Percentiles rank a stretch among this genome's conserved stretches.
These are phyloP conservation scores for Amblyopsis rosae DNA, from an alignment of 2,113 vertebrate genomes.

Conservation along the genomic window DNA sequence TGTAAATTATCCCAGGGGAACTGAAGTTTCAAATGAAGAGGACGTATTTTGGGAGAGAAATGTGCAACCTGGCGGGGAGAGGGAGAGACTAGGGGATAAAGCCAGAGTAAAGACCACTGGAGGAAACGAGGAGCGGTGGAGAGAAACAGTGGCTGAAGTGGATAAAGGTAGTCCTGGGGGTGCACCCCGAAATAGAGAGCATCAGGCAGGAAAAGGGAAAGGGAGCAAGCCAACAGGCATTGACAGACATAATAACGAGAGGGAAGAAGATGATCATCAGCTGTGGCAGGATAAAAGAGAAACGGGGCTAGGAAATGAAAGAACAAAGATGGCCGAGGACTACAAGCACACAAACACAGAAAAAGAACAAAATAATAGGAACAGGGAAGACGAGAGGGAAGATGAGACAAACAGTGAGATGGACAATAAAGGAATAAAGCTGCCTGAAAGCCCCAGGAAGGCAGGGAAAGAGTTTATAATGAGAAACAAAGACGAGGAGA, in stretches of 20 bases:
- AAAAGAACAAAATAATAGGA: constrained; percentile 22
- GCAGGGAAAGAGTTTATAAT: constrained; percentile 34
- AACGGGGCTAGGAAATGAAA: constrained; percentile 36
- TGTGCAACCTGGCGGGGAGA: constrained; percentile 27
- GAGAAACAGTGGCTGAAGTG: constrained; percentile 22
- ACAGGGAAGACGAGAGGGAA: constrained; percentile 47
- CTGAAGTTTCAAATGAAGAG: constrained; percentile 23
- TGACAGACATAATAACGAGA: constrained; percentile 28
- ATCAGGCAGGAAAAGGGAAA: constrained; percentile 22
- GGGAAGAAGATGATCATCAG: constrained; percentile 28
- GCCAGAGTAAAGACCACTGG: constrained; percentile 26
- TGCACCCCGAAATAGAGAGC: constrained; percentile 9
- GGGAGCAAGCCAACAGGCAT: constrained; percentile 18
- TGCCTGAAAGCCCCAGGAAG: constrained; percentile 27
- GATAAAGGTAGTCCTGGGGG: not conserved
- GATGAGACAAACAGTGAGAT: constrained; percentile 33
- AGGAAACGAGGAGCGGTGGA: constrained; percentile 40
- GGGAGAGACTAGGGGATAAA: constrained; percentile 9
- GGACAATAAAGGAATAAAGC: constrained; percentile 54
- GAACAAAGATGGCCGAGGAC: constrained; percentile 45
- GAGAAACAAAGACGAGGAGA: constrained; percentile 32
- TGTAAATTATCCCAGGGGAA: constrained; percentile 30
- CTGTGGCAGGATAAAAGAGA: constrained; percentile 23
- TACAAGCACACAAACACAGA: constrained; percentile 45
- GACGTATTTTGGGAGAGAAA: constrained; percentile 20